Percentiles rank a stretch among this genome's conserved stretches.
Conservation (phyloP, 2,888 invertebrate species). For the Drosophila affinis region DNA sequence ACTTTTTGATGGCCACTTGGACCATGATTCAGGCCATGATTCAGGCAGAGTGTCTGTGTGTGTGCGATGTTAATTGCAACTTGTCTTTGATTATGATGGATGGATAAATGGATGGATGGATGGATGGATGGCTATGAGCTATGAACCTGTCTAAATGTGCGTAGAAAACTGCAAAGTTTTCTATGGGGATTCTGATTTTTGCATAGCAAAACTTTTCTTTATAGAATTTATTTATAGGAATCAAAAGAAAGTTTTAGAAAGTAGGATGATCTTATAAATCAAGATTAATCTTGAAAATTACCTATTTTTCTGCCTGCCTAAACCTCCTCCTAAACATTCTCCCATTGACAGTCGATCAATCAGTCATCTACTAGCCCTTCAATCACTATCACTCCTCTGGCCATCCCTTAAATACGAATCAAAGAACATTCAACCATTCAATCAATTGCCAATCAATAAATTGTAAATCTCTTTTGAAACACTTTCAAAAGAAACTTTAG, state of each 20-base stretch:
- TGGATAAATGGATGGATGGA: constrained; percentile 12
- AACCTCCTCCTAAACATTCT: not conserved
- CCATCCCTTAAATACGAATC: not conserved
- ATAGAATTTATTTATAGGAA: too few species aligned
- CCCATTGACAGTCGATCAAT: not conserved
- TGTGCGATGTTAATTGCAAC: constrained; percentile 37
- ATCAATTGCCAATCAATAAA: not conserved
- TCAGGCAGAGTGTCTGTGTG: not conserved
- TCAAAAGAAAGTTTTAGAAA: too few species aligned
- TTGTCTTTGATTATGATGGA: constrained; percentile 28
- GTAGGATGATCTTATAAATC: too few species aligned
- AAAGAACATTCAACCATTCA: too few species aligned
- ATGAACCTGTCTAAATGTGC: not conserved
- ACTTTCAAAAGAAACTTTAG: not conserved
- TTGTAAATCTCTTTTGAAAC: not conserved
- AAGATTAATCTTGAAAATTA: too few species aligned
- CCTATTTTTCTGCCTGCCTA: not conserved
- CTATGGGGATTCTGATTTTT: not conserved
- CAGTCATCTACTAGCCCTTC: not conserved
- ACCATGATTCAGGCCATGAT: not conserved
- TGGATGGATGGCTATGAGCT: not conserved
- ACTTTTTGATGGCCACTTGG: constrained; percentile 20
- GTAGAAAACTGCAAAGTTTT: too few species aligned
- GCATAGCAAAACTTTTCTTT: not conserved
- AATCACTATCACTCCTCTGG: not conserved